Base-by-base conservation (phyloP, 1,140 invertebrate genomes). In the Neuroterus valhalla region DNA sequence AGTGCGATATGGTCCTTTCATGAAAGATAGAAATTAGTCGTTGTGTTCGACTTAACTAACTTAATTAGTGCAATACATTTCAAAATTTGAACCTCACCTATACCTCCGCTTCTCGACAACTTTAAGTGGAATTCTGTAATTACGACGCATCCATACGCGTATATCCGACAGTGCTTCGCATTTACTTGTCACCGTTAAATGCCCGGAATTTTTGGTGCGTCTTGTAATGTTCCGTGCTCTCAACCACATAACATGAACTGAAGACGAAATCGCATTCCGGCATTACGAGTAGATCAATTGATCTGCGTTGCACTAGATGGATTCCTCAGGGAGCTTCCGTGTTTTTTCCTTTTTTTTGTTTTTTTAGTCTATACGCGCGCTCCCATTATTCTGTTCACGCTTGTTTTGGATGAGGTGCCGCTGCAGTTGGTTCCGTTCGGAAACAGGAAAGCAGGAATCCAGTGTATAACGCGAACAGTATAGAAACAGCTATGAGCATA, bases 381-480 rank as follows among this genome's bases (percentile, higher is more conserved):
- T 78, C 55, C 31, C 45, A 23, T 38, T 11, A 23, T 31, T 44
- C 15, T 38, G 45, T 46, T 93, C 91, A 94, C 90, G 92, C 91
- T 80, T 94, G 93, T 82, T 94, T 94, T 5, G 91, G 92, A 90
- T 94, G 93, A 72, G 91, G 82, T 42, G 85, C 84, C 52, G 92
- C 79, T 3, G 91, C 88, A 38, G 93, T 83, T 26, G 91, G 90
- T 66, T 92, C 89, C 26, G 94, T 90, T 81, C 94, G 94, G 86
- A 98, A 97, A 88, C 96, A 98, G 85, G 97, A 96, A 45, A 98
- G 90, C 19, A 98, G 90, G 87, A 98, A 97, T 12, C 95, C 93
- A 1, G 97, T 98, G 87, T 98, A 98, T 85, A 97, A 91, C 3
- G 97, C 91, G 83, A 98, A 98, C 26, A 95, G 94, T 76, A 96